A percentile compares a stretch with the other conserved stretches of the same genome.
Evolutionary conservation across 2,797 vertebrate species (phyloP).

Genomic region (Bryconaethiops microstoma): DNA sequence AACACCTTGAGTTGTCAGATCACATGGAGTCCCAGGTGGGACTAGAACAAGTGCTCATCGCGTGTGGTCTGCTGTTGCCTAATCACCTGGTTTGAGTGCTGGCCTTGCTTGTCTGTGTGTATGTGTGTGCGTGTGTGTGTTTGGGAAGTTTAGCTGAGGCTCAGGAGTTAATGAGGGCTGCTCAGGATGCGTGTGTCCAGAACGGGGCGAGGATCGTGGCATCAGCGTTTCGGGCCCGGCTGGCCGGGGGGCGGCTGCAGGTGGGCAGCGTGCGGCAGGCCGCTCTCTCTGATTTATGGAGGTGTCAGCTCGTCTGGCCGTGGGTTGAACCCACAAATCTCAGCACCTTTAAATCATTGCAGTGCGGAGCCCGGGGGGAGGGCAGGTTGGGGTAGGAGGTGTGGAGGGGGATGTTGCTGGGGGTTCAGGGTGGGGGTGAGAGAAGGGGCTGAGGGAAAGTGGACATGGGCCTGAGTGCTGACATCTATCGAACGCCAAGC

Average conservation of each 20-base stretch:
- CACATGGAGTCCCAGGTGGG: slow-evolving; percentile 52
- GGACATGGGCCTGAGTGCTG: slow-evolving; percentile 50
- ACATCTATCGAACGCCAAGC: slow-evolving; percentile 58
- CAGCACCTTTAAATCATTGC: slow-evolving; percentile 74
- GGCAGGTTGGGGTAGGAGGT: slow-evolving; percentile 36
- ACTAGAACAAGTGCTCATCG: slow-evolving; percentile 55
- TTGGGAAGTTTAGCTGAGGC: slow-evolving; percentile 56
- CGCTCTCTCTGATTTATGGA: slow-evolving; percentile 69
- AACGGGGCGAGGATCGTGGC: slow-evolving; percentile 46
- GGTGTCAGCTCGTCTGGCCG: slow-evolving; percentile 69
- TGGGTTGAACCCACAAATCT: slow-evolving; percentile 74
- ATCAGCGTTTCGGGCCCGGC: slow-evolving; percentile 59
- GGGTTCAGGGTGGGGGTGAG: slow-evolving; percentile 14
- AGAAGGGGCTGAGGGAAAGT: slow-evolving; percentile 27
- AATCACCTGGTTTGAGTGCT: slow-evolving; percentile 56
- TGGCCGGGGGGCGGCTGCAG: slow-evolving; percentile 59
- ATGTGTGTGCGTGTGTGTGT: slow-evolving; percentile 52
- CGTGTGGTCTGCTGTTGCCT: slow-evolving; percentile 60
- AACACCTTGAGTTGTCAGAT: slow-evolving; percentile 58
- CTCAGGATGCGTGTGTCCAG: slow-evolving; percentile 58
- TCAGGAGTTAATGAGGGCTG: slow-evolving; percentile 60
- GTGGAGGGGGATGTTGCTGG: not conserved
- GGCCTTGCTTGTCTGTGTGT: slow-evolving; percentile 52
- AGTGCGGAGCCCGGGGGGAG: slow-evolving; percentile 40
- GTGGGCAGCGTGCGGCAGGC: slow-evolving; percentile 59